These are phyloP conservation scores for Mesembrinibis cayennensis DNA, from an alignment of 2,113 vertebrate genomes.

Conservation along the genomic window DNA sequence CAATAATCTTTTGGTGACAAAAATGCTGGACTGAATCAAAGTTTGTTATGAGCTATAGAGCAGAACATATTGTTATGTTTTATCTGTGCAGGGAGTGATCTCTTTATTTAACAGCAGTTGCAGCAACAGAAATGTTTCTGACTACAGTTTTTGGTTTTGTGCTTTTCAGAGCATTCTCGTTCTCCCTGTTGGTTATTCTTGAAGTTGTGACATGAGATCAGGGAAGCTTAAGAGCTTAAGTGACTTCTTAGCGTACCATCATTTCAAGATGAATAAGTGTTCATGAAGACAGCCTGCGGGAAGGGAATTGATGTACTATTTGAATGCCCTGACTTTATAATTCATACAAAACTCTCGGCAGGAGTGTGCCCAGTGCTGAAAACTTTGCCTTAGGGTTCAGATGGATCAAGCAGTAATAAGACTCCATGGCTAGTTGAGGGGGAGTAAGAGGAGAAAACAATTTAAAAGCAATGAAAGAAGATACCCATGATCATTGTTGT, in stretches of 20 bases:
- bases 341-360: slow-evolving; percentile 18
- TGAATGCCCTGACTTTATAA: slow-evolving; percentile 46
- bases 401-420: slow-evolving; percentile 27
- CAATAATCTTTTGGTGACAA: not conserved
- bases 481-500: not conserved
- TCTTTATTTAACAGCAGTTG: not conserved
- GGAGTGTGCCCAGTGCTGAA: slow-evolving; percentile 6
- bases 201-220: slow-evolving; percentile 44
- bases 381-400: slow-evolving; percentile 52
- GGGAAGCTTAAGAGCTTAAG: slow-evolving; percentile 53
- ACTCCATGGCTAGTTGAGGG: not conserved
- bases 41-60: not conserved
- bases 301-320: slow-evolving; percentile 41
- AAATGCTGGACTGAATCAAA: not conserved
- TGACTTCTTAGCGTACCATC: slow-evolving; percentile 35
- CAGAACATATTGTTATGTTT: not conserved
- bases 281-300: slow-evolving; percentile 28
- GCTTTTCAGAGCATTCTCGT: not conserved
- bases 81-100: not conserved
- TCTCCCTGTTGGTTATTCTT: slow-evolving; percentile 16
- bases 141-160: not conserved
- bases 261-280: slow-evolving; percentile 53
- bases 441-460: slow-evolving; percentile 14
- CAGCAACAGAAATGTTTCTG: not conserved
- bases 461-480: slow-evolving; percentile 33